These are phyloP conservation scores for Orius laevigatus DNA, from an alignment of 1,140 invertebrate genomes.

Conservation along the genomic window DNA sequence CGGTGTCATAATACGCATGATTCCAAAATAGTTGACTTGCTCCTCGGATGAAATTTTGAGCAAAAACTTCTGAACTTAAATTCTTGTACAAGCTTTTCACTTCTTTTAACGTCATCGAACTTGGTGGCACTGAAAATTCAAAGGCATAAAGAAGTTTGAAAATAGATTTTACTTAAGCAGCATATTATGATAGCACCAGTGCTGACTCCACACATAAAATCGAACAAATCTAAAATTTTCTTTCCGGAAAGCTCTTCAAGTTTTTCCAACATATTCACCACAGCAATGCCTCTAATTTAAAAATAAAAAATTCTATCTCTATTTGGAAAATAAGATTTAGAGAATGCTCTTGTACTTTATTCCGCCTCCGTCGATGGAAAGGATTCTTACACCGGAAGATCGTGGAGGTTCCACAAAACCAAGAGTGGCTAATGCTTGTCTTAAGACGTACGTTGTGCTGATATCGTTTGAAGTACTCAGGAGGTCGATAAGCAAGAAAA, in stretches of 20 bases:
- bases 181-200: conserved; percentile 66
- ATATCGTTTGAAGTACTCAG: no score
- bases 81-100: conserved; percentile 48
- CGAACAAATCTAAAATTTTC: conserved; percentile 55
- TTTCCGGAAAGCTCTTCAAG: conserved; percentile 55
- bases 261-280: conserved; percentile 61
- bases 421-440: conserved; percentile 33
- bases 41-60: conserved; percentile 49
- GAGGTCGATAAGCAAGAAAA: no score
- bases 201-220: conserved; percentile 82
- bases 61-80: conserved; percentile 53
- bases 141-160: conserved; percentile 4
- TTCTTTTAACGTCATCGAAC: conserved; percentile 39
- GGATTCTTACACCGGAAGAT: conserved; percentile 58
- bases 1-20: conserved; percentile 82
- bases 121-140: conserved; percentile 34
- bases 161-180: conserved; percentile 36
- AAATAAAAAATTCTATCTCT: conserved; percentile 13
- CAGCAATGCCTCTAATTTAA: conserved; percentile 50
- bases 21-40: conserved; percentile 65
- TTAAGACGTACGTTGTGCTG: no score
- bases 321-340: neutral
- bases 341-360: conserved; percentile 33
- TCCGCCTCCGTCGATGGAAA: conserved; percentile 83
- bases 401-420: conserved; percentile 54